A percentile compares a stretch with the other conserved stretches of the same genome.
These are phyloP conservation scores for Cristatella mucedo DNA, from an alignment of 2,888 invertebrate genomes.

Conservation along the genomic window DNA sequence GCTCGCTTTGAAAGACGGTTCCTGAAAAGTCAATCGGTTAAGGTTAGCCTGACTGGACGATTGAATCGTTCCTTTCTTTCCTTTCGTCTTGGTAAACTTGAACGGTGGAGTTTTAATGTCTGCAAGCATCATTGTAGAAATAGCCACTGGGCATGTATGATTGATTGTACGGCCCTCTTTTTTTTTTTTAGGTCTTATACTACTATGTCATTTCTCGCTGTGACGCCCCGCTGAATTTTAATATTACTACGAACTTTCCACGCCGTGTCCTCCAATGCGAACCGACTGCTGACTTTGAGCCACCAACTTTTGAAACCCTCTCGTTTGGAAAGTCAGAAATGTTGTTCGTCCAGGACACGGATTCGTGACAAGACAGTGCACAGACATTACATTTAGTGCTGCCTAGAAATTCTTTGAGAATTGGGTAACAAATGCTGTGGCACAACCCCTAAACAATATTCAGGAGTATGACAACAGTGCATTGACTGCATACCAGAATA, in stretches of 20 bases:
- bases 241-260: constrained; percentile 88
- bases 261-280: constrained; percentile 59
- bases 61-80: too few species aligned
- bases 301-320: constrained; percentile 53
- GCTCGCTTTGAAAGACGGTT: constrained; percentile 73
- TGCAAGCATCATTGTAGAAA: too few species aligned
- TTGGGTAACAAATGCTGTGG: too few species aligned
- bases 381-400: too few species aligned
- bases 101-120: too few species aligned
- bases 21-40: constrained; percentile 57
- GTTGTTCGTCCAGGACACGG: constrained; percentile 80
- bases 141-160: too few species aligned
- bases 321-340: constrained; percentile 78
- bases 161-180: background rate
- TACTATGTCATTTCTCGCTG: constrained; percentile 90
- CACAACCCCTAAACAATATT: too few species aligned
- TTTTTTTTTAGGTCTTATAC: constrained; percentile 61
- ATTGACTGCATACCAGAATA: too few species aligned
- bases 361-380: too few species aligned
- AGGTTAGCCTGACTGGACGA: constrained; percentile 48
- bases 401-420: too few species aligned
- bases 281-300: constrained; percentile 40
- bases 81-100: too few species aligned
- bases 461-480: too few species aligned
- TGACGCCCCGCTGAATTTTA: constrained; percentile 75